phyloP scores from a whole-genome alignment of 2,888 invertebrate species.

The Ditylenchus weischeri region DNA sequence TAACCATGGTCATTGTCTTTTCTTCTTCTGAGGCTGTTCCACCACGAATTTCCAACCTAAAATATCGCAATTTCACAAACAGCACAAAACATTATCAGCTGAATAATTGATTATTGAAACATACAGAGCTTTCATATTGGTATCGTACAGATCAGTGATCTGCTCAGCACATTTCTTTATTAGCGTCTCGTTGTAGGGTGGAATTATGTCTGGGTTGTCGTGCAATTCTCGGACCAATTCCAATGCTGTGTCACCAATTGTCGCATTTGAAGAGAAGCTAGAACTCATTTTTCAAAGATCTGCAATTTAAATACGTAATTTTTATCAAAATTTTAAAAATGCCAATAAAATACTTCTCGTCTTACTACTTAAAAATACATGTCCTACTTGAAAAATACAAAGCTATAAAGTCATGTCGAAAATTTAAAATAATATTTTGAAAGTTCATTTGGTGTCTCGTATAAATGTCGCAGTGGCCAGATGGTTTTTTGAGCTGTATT shows the following conservation, averaged over 20 bases:
- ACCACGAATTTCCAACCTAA: constrained; percentile 4
- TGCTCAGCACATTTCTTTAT: constrained; percentile 19
- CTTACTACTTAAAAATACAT: no score
- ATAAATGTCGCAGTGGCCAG: no score
- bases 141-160: constrained; percentile 23
- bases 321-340: no score
- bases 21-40: constrained; percentile 10
- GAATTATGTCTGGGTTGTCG: constrained; percentile 24
- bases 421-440: no score
- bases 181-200: constrained; percentile 17
- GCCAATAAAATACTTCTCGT: no score
- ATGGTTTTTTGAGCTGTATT: no score
- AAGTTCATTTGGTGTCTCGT: no score
- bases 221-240: constrained; percentile 15
- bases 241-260: constrained; percentile 7
- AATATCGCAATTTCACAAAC: neutral
- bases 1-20: constrained; percentile 18
- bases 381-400: no score
- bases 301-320: no score
- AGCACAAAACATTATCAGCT: neutral
- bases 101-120: neutral
- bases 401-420: no score
- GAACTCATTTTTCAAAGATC: no score
- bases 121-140: constrained; percentile 15
- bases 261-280: constrained; percentile 8